Conservation (phyloP, 2,797 vertebrate species). For the Nothura maculosa region DNA sequence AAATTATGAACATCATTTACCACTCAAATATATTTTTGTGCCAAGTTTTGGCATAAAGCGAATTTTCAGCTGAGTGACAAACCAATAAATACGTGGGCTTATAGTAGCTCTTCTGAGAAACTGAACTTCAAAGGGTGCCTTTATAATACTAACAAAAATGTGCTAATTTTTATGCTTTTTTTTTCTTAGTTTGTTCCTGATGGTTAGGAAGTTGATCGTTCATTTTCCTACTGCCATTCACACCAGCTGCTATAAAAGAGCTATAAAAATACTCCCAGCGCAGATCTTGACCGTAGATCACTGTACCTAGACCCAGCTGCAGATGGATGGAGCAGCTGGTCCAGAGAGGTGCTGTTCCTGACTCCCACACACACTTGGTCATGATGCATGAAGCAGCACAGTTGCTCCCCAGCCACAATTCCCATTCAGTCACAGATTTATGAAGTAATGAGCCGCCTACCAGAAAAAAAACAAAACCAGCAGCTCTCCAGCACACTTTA, state of each 20-base stretch:
- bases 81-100: conserved; percentile 20
- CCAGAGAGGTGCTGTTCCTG: conserved; percentile 77
- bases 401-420: conserved; percentile 72
- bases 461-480: conserved; percentile 71
- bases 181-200: conserved; percentile 62
- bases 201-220: conserved; percentile 66
- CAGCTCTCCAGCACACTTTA: conserved; percentile 58
- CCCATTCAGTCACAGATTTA: conserved; percentile 77
- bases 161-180: conserved; percentile 56
- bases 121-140: not conserved
- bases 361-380: conserved; percentile 67
- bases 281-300: conserved; percentile 79
- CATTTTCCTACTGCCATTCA: conserved; percentile 78
- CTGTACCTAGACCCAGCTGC: conserved; percentile 79
- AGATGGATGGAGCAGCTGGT: conserved; percentile 84
- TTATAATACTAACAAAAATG: conserved; percentile 16
- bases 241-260: conserved; percentile 79
- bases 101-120: conserved; percentile 38
- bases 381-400: conserved; percentile 70
- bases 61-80: conserved; percentile 61
- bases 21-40: conserved; percentile 39
- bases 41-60: conserved; percentile 58
- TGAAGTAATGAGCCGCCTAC: conserved; percentile 79
- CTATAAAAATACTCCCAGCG: conserved; percentile 75
- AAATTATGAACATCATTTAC: conserved; percentile 32